Evolutionary conservation across 2,888 invertebrate genomes (phyloP).

Genomic region (Melanostoma scalare): DNA sequence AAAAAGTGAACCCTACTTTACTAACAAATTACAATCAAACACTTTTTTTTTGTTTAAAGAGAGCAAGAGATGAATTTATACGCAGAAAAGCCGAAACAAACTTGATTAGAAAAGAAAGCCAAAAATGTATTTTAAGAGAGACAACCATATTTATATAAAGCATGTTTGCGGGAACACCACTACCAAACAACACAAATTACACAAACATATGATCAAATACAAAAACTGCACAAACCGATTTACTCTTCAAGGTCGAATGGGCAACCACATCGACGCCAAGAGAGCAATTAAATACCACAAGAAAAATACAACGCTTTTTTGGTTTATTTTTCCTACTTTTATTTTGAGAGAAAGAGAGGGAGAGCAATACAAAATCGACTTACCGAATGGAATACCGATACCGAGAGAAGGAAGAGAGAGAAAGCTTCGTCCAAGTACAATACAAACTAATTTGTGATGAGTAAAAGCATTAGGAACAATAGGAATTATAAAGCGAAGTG

Average conservation of each 20-base stretch:
- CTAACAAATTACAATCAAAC: no score
- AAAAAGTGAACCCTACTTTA: no score
- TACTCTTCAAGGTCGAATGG: conserved; percentile 71
- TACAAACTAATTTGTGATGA: background rate
- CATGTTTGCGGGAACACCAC: conserved; percentile 25
- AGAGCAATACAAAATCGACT: conserved; percentile 1
- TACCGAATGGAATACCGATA: background rate
- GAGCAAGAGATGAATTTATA: conserved; percentile 21
- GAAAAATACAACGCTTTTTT: conserved; percentile 28
- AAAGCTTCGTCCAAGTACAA: background rate
- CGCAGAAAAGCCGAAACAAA: background rate
- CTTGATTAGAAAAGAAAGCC: conserved; percentile 6
- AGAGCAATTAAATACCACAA: conserved; percentile 45
- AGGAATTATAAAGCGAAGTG: conserved; percentile 3
- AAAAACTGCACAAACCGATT: conserved; percentile 38
- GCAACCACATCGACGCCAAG: conserved; percentile 61
- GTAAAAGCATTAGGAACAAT: conserved; percentile 35
- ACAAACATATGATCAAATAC: conserved; percentile 21
- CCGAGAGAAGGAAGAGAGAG: conserved; percentile 24
- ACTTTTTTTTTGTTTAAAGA: background rate
- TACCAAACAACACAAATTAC: conserved; percentile 49
- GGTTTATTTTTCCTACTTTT: background rate
- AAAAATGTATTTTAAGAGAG: conserved; percentile 26
- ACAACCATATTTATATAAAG: background rate
- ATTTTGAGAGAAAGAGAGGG: conserved; percentile 11